Percentiles rank a stretch among this genome's conserved stretches.
Evolutionary conservation across 2,797 vertebrate genomes (phyloP).

Genomic region (Catostomus latipinnis): DNA sequence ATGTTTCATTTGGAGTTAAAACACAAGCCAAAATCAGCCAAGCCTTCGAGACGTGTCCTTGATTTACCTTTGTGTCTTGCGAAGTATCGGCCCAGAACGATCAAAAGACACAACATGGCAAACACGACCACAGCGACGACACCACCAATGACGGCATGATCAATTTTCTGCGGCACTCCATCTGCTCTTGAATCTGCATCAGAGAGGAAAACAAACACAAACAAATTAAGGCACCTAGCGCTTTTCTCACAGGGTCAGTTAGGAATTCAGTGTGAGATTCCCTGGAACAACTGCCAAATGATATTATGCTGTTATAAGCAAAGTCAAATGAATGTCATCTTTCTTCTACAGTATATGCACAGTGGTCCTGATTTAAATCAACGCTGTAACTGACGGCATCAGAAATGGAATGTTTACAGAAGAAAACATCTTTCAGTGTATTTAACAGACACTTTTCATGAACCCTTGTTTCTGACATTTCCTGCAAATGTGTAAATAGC

Average conservation of each 20-base stretch:
- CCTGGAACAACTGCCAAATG: neutral
- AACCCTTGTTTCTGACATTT: constrained; percentile 3
- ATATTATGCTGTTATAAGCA: constrained; percentile 29
- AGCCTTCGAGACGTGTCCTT: neutral
- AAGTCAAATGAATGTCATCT: too few relatives aligned
- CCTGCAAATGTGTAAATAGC: constrained; percentile 22
- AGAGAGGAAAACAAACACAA: constrained; percentile 59
- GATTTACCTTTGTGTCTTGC: constrained; percentile 98
- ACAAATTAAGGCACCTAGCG: constrained; percentile 18
- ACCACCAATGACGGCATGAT: constrained; percentile 97
- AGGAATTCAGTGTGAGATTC: constrained; percentile 11
- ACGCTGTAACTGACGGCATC: neutral
- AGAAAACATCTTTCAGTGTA: constrained; percentile 1
- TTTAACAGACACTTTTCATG: constrained; percentile 4
- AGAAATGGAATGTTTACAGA: neutral
- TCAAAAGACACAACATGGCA: constrained; percentile 96
- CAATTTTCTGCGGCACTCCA: constrained; percentile 90
- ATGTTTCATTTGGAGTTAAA: neutral
- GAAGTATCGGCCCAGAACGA: constrained; percentile 97
- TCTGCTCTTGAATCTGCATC: constrained; percentile 92
- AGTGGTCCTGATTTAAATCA: constrained; percentile 17
- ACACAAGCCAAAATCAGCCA: neutral
- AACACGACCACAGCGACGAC: constrained; percentile 99
- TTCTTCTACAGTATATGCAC: neutral
- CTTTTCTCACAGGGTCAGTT: constrained; percentile 9